These are phyloP conservation scores for Ceratina calcarata DNA, from an alignment of 1,140 invertebrate genomes.

Conservation along the genomic window DNA sequence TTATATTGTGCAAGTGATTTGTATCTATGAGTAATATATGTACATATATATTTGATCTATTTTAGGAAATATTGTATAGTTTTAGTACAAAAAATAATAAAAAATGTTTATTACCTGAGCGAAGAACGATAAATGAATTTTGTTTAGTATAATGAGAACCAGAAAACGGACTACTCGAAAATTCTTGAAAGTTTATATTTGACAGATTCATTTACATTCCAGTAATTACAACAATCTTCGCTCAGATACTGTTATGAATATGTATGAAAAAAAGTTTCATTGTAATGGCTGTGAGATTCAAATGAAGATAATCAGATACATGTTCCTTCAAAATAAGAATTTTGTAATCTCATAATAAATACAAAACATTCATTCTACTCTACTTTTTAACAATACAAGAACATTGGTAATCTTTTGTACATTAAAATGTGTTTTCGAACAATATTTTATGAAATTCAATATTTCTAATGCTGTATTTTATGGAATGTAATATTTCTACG, in stretches of 20 bases:
- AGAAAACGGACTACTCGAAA: background rate
- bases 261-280: background rate
- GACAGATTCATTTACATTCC: background rate
- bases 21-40: constrained; percentile 38
- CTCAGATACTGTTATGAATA: constrained; percentile 24
- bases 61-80: constrained; percentile 50
- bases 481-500: too few species aligned
- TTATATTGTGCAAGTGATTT: constrained; percentile 35
- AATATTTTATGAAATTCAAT: background rate
- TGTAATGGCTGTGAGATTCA: constrained; percentile 34
- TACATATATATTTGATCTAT: constrained; percentile 39
- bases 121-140: constrained; percentile 19
- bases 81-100: constrained; percentile 48
- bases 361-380: constrained; percentile 30
- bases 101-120: constrained; percentile 37
- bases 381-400: background rate
- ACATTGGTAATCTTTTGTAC: constrained; percentile 13
- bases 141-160: background rate
- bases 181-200: background rate
- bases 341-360: constrained; percentile 11
- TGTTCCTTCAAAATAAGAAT: constrained; percentile 30
- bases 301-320: background rate
- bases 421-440: constrained; percentile 6
- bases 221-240: constrained; percentile 11
- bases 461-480: too few species aligned